Base-by-base conservation (phyloP, 2,113 vertebrate genomes). In the Leptobrachium ailaonicum region DNA sequence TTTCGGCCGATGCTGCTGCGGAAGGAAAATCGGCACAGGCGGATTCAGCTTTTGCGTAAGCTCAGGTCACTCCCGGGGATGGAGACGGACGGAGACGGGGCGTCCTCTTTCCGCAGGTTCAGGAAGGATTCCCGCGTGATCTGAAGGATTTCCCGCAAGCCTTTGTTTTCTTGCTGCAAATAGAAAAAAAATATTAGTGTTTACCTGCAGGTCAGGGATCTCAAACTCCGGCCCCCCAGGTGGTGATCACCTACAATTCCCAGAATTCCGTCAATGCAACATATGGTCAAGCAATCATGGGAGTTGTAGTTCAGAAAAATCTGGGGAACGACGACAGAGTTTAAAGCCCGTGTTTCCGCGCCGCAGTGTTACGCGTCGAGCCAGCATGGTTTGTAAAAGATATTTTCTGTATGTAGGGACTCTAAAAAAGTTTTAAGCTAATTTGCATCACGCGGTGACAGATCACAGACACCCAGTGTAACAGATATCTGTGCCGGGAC, bases 111-210 rank as follows among this genome's bases (percentile, higher is more conserved):
- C 85, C 94, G 95, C 42, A 99, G 92, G 76, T 95, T 90, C 84
- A 98, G 88, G 86, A 99, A 98, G 0, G 97, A 97, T 83, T 98
- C 95, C 43, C 95, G 94, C 66, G 96, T 99, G 88, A 99, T 98
- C 75, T 98, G 96, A 82, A 99, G 92, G 76, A 99, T 91, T 90
- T 99, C 97, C 84, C 98, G 88, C 68, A 99, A 91, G 72, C 96
- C 95, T 77, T 86, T 92, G 88, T 99, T 99, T 92, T 99, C 98
- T 88, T 93, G 90, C 92, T 94, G 41, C 54, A 88, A 85, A 54
- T 71, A 69, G 14, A n/a, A 85, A 62, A 12, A 67, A 50, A 69
- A n/a, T 12, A 14, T 14, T 1, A 4, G 58, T 7, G n/a, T 62
- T 62, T 62, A 4, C 11, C 11, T 14, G 20, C 20, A 62, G 3